phyloP scores from a whole-genome alignment of 2,113 vertebrate species.

The Sturnus vulgaris region DNA sequence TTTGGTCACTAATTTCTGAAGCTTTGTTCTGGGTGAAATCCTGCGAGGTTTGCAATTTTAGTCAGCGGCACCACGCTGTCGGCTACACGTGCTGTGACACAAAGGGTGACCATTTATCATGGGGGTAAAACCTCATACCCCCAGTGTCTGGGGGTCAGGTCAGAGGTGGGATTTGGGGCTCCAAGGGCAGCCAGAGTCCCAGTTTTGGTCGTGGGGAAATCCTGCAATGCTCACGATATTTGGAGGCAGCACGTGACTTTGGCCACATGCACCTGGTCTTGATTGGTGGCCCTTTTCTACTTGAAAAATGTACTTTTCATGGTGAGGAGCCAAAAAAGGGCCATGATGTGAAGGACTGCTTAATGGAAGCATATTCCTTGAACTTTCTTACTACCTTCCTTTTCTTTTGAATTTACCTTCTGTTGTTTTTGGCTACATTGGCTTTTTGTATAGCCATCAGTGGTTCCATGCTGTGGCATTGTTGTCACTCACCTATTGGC shows the following conservation, averaged over 20 bases:
- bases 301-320: not conserved
- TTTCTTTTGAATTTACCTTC: not conserved
- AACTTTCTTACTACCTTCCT: not conserved
- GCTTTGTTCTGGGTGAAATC: not conserved
- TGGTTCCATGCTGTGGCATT: not conserved
- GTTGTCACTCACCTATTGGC: not conserved
- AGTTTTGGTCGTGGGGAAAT: not conserved
- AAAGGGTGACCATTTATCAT: fast-evolving
- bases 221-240: fast-evolving
- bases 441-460: not conserved
- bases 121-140: too few species aligned
- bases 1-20: not conserved
- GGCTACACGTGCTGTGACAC: fast-evolving
- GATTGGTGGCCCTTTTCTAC: fast-evolving
- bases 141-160: not conserved
- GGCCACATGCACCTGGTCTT: fast-evolving
- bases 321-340: not conserved
- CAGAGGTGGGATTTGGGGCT: not conserved
- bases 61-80: fast-evolving
- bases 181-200: too few species aligned
- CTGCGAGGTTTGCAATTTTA: fast-evolving
- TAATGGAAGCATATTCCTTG: not conserved
- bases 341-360: not conserved
- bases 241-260: fast-evolving
- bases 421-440: not conserved